Percentiles rank a stretch among this genome's conserved stretches.
phyloP scores from a whole-genome alignment of 2,113 vertebrate species.

The Neolamprologus sp. region DNA sequence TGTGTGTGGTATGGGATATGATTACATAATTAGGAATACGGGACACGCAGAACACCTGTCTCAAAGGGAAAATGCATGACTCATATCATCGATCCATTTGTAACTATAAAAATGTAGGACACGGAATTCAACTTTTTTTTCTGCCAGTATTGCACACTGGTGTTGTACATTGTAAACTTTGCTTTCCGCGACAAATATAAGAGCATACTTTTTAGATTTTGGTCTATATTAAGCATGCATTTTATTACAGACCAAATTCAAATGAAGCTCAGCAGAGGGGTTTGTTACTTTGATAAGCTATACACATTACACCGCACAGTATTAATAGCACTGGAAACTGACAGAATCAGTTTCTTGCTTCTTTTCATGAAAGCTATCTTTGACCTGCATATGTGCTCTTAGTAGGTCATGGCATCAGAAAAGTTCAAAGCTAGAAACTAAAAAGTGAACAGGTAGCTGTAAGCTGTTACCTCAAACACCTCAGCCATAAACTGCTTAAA shows the following conservation, averaged over 20 bases:
- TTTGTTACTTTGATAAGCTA: not conserved
- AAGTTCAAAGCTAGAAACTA: not conserved
- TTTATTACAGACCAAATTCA: not conserved
- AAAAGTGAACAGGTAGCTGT: not conserved
- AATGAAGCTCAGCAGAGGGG: not conserved
- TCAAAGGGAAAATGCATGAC: constrained; percentile 8
- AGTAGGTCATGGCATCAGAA: not conserved
- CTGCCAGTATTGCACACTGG: not conserved
- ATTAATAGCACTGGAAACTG: not conserved
- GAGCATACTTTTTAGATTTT: not conserved
- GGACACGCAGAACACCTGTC: constrained; percentile 14
- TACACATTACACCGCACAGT: not conserved
- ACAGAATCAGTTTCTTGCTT: not conserved
- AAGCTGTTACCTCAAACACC: not conserved
- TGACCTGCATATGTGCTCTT: not conserved
- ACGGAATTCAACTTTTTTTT: not conserved
- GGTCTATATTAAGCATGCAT: not conserved
- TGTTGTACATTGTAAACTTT: not conserved
- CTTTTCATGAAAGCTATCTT: not conserved
- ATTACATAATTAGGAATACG: constrained; percentile 53
- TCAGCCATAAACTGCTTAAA: not conserved
- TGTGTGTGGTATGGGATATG: constrained; percentile 3
- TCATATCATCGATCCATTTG: constrained; percentile 4
- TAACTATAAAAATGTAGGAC: not conserved
- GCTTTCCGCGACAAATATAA: not conserved